These are phyloP conservation scores for Hipparchia sbordonii DNA, from an alignment of 2,888 invertebrate genomes.

Conservation along the genomic window DNA sequence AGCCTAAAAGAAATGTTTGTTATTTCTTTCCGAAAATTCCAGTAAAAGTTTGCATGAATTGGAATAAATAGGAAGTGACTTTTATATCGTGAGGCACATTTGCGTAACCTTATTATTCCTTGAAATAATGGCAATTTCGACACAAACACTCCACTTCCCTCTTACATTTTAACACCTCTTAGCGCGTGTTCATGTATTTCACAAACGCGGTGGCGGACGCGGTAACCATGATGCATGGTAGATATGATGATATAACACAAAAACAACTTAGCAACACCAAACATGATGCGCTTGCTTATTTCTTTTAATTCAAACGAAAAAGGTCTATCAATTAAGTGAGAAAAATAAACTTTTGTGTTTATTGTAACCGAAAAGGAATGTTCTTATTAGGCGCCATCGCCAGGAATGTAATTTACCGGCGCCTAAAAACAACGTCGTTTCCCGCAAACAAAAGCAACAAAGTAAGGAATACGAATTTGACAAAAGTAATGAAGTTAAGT, in stretches of 20 bases:
- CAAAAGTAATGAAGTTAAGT: too few species aligned
- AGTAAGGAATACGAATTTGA: neutral
- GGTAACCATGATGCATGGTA: too few species aligned
- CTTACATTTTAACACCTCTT: neutral
- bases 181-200: neutral
- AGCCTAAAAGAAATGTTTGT: neutral
- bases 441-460: neutral
- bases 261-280: too few species aligned
- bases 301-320: slow-evolving; percentile 1
- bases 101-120: slow-evolving; percentile 34
- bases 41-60: slow-evolving; percentile 1
- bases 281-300: neutral
- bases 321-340: slow-evolving; percentile 6
- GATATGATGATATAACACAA: neutral
- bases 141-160: slow-evolving; percentile 5
- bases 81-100: slow-evolving; percentile 35
- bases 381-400: neutral
- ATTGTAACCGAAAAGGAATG: neutral
- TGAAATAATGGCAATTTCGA: slow-evolving; percentile 42
- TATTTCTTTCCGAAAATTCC: slow-evolving; percentile 15
- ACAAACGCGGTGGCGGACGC: neutral
- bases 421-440: neutral
- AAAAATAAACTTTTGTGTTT: slow-evolving; percentile 4
- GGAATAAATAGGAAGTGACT: slow-evolving; percentile 27
- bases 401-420: neutral